phyloP scores from a whole-genome alignment of 2,797 vertebrate genomes.

The Sternotherus odoratus region DNA sequence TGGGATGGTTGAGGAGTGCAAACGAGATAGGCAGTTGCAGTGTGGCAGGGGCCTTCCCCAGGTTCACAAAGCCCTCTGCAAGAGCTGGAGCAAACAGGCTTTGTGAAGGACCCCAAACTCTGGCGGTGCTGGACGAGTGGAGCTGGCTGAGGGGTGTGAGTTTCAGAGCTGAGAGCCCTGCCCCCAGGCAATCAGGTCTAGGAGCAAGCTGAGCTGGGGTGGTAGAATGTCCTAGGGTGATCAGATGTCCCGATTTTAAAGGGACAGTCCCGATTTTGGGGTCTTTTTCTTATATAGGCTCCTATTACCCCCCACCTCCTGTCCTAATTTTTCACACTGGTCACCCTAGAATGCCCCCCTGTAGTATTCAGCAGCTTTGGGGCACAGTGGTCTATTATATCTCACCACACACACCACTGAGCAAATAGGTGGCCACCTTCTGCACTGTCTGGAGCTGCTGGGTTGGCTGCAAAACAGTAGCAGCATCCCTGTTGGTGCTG shows the following conservation, averaged over 20 bases:
- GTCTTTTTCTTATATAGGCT: no score
- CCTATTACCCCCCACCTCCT: no score
- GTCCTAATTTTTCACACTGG: no score
- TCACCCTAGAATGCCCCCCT: no score
- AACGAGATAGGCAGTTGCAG: neutral
- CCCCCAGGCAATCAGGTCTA: neutral
- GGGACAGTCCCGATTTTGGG: no score
- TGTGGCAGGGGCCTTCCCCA: neutral
- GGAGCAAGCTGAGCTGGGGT: neutral
- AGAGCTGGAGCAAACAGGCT: neutral
- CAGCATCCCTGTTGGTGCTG: neutral
- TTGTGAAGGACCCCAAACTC: neutral
- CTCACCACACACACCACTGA: neutral
- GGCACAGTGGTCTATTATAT: neutral
- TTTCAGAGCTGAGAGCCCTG: neutral
- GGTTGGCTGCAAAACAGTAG: neutral
- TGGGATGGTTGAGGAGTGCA: neutral
- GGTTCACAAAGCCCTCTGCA: neutral
- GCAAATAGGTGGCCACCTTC: neutral
- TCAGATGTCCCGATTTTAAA: no score
- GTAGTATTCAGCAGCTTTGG: neutral
- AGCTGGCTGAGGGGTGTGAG: neutral
- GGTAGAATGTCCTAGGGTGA: neutral
- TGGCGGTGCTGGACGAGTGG: neutral
- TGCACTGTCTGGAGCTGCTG: neutral